Evolutionary conservation across 2,888 invertebrate species (phyloP), one percentile per base, ranked within the genome.

Genomic region (Nemoura dubitans): DNA sequence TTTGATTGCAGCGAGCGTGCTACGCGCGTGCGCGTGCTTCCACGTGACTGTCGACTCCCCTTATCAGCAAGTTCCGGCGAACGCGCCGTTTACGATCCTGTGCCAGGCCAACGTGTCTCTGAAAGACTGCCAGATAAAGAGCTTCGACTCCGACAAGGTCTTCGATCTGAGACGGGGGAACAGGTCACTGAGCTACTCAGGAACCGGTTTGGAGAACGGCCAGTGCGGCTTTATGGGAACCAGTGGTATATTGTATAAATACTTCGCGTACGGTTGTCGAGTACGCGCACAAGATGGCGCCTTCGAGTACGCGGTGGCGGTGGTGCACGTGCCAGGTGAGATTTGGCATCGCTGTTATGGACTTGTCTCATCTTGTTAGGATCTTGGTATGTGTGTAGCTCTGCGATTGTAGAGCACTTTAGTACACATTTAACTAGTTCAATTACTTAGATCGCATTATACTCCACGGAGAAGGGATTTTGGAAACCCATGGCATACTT

Each of bases 31-130:
- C 10, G 36, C 36, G 10, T 36, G 36, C 36, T 36, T 6, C 36
- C 3, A 10, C 36, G 10, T 36, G 36, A 10, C 10, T 3, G 36
- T 10, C 5, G 36, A 6, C 36, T 6, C 3, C 3, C 36, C 36
- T 36, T 36, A 36, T 10, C 36, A 36, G 27, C 80, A 80, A 2
- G 27, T 80, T 5, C 80, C 0, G 25, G 5, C 26, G 1, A 28
- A 28, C 80, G 27, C 27, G 6, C 2, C 25, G 14, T 25, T 80
- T 27, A 80, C 21, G 27, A 80, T 80, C 80, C 10, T 80, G 80
- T 80, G 80, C 80, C 80, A 80, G 26, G 26, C 80, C 10, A 27
- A 80, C 80, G 80, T 2, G 80, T 27, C 80, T 6, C 26, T 80
- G 6, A 26, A 6, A 16, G 80, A 6, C 25, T 80, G 80, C 80